Evolutionary conservation across 2,888 invertebrate species (phyloP).

Genomic region (Hyalella azteca): DNA sequence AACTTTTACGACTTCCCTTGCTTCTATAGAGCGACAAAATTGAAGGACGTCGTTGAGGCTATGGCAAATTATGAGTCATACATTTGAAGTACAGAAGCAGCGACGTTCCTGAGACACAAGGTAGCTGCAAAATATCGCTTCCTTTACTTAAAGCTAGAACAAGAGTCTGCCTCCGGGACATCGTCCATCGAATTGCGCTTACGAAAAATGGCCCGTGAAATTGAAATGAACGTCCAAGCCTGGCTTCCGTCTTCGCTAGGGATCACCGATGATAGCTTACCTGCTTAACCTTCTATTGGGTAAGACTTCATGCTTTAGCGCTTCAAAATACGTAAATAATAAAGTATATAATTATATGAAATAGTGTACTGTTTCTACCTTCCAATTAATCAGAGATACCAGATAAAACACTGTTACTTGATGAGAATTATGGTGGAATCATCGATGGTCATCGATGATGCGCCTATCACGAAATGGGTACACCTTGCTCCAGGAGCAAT

Average conservation of each 20-base stretch:
- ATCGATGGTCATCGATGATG: not conserved
- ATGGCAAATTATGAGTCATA: not conserved
- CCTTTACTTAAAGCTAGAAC: not conserved
- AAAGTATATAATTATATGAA: no score
- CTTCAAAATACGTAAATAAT: no score
- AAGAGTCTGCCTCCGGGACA: not conserved
- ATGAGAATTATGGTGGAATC: not conserved
- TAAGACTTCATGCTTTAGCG: no score
- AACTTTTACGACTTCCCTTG: no score
- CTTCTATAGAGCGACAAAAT: no score
- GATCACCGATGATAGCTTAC: no score
- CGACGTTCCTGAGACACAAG: not conserved
- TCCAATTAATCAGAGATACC: no score
- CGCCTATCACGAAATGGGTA: not conserved
- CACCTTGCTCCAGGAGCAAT: no score
- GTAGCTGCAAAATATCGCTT: slow-evolving; percentile 20
- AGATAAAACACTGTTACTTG: no score
- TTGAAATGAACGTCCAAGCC: not conserved
- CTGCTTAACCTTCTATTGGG: no score
- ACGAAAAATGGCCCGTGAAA: not conserved
- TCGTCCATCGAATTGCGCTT: not conserved
- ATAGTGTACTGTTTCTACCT: no score
- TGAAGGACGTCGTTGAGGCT: not conserved
- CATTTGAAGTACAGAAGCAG: not conserved
- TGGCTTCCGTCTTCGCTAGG: no score